These are phyloP conservation scores for Steinernema carpocapsae DNA, from an alignment of 2,888 invertebrate species.

Conservation along the genomic window DNA sequence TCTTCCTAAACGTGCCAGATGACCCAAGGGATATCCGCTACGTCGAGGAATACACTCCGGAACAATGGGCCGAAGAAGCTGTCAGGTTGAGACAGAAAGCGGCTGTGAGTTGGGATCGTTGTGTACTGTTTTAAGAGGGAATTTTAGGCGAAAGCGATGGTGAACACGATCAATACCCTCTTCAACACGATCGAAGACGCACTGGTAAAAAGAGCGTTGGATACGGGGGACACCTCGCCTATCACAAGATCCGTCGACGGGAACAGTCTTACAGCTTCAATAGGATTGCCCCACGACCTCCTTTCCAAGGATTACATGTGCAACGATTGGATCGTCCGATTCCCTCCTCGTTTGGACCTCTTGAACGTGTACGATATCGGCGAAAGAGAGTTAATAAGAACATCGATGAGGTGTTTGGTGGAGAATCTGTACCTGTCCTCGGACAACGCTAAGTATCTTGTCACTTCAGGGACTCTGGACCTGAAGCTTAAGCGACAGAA, in stretches of 20 bases:
- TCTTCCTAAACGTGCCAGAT: slow-evolving; percentile 53
- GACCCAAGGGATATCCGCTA: slow-evolving; percentile 54
- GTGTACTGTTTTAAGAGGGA: neutral
- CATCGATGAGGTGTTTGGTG: slow-evolving; percentile 24
- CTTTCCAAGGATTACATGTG: slow-evolving; percentile 43
- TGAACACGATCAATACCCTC: slow-evolving; percentile 30
- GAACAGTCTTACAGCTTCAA: slow-evolving; percentile 45
- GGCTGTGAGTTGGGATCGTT: slow-evolving; percentile 40
- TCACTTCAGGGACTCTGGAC: slow-evolving; percentile 53
- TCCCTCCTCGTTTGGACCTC: neutral
- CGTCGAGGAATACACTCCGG: slow-evolving; percentile 56
- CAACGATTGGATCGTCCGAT: slow-evolving; percentile 48
- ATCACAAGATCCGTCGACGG: slow-evolving; percentile 40
- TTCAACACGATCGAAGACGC: slow-evolving; percentile 48
- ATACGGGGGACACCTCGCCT: slow-evolving; percentile 43
- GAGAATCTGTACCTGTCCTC: slow-evolving; percentile 53
- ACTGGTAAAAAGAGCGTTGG: slow-evolving; percentile 45
- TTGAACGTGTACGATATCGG: slow-evolving; percentile 39
- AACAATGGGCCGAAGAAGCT: slow-evolving; percentile 58
- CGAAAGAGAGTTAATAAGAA: neutral
- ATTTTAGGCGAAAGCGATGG: slow-evolving; percentile 36
- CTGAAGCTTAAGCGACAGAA: slow-evolving; percentile 48
- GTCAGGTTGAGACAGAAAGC: slow-evolving; percentile 50
- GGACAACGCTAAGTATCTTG: slow-evolving; percentile 51
- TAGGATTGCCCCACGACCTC: slow-evolving; percentile 45